Percentiles rank a stretch among this genome's conserved stretches.
Conservation (phyloP, 2,888 invertebrate species). For the Philopedon plagiatum region DNA sequence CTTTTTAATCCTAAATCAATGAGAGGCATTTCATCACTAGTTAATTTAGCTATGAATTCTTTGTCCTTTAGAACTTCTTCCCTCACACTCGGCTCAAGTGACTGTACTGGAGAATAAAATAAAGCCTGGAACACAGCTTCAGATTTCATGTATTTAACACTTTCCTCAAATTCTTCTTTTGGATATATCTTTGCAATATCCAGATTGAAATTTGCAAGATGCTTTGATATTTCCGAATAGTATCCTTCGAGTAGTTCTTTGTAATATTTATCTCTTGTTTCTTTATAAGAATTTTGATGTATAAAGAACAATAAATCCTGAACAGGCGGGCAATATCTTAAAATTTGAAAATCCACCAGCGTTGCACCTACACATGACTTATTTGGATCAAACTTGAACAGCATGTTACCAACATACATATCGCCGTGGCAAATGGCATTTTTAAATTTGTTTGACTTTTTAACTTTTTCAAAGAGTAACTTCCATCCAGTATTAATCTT, state of each 20-base stretch:
- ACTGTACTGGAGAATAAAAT: slow-evolving; percentile 47
- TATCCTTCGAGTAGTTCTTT: slow-evolving; percentile 54
- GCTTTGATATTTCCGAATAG: slow-evolving; percentile 52
- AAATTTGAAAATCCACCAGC: slow-evolving; percentile 63
- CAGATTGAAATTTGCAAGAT: slow-evolving; percentile 51
- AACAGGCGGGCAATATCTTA: slow-evolving; percentile 75
- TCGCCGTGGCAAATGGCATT: slow-evolving; percentile 66
- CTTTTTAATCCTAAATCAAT: slow-evolving; percentile 28
- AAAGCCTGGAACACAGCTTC: slow-evolving; percentile 50
- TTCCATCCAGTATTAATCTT: slow-evolving; percentile 23
- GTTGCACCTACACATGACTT: slow-evolving; percentile 56
- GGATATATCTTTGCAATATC: slow-evolving; percentile 53
- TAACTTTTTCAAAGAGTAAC: slow-evolving; percentile 31
- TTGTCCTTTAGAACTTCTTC: slow-evolving; percentile 50
- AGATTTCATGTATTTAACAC: slow-evolving; percentile 53
- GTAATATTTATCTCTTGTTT: slow-evolving; percentile 51
- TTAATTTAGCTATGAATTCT: slow-evolving; percentile 36
- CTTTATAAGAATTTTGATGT: slow-evolving; percentile 53
- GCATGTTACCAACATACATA: slow-evolving; percentile 61
- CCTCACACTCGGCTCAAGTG: slow-evolving; percentile 51
- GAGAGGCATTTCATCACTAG: not conserved
- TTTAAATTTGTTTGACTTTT: slow-evolving; percentile 63
- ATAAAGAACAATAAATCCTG: slow-evolving; percentile 72
- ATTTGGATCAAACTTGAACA: slow-evolving; percentile 55
- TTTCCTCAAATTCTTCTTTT: slow-evolving; percentile 53